Base-by-base conservation (phyloP, 2,888 invertebrate genomes). In the Oligia fasciuncula region DNA sequence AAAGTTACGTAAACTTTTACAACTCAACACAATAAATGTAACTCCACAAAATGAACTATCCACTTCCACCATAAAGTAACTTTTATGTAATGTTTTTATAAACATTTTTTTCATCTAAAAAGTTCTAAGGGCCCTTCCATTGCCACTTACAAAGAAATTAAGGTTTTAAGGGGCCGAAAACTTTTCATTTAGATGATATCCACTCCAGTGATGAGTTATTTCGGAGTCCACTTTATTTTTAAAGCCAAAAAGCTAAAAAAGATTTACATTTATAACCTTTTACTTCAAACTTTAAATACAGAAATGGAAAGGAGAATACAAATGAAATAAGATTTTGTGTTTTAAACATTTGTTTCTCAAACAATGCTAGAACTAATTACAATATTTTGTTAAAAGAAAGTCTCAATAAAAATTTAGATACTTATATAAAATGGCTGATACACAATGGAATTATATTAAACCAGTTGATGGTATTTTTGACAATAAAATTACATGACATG, bases 101-200 rank as follows among this genome's bases (percentile, higher is more conserved):
- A 81, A 83, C 73, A 76, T 79, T 87, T 75, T 83, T 88, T 88
- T 80, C 80, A 81, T 87, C 65, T 79, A 77, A 76, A 87, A 88
- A 86, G 73, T 82, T 86, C 40, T 68, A 83, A 83, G 81, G 80
- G 77, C 77, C 72, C 66, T 83, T 86, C 80, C 72, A 85, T 86
- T 85, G 80, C 79, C 85, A 85, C 82, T 87, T 84, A 87, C 81
- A 83, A 84, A 87, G 81, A 87, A 87, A 83, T 87, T 86, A 81
- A 78, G 83, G 80, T 83, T 87, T 84, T 81, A 69, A 80, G 73
- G 73, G 80, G 80, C 67, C 81, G 74, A 87, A 76, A 88, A 87
- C 80, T 88, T 88, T 88, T 83, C 83, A 88, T 88, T 88, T 85
- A 87, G 85, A 85, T 86, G 84, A 84, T 88, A 87, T 84, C 79